Conservation (phyloP, 1,140 invertebrate species). For the Pachypeltis micranthus region DNA sequence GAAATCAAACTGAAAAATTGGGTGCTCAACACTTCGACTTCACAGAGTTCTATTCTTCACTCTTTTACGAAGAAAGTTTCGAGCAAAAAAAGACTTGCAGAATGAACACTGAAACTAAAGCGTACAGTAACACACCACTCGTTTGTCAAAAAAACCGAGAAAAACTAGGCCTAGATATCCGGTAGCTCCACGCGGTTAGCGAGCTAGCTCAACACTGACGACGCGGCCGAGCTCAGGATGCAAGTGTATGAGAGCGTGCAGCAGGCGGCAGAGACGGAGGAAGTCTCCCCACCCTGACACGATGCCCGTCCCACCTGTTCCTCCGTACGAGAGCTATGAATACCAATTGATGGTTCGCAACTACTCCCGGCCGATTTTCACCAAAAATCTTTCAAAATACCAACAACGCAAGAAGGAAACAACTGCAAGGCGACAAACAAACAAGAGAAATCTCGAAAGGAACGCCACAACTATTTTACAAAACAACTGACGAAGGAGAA, state of each 20-base stretch:
- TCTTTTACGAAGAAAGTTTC: background rate
- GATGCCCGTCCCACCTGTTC: conserved; percentile 1
- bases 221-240: background rate
- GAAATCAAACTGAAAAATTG: background rate
- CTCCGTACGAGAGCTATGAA: background rate
- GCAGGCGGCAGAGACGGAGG: too few relatives aligned
- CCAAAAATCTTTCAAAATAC: too few relatives aligned
- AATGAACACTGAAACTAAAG: background rate
- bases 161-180: too few relatives aligned
- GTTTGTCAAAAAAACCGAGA: background rate
- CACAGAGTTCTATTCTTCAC: too few relatives aligned
- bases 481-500: too few relatives aligned
- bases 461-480: too few relatives aligned
- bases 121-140: conserved; percentile 1
- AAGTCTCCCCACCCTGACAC: too few relatives aligned
- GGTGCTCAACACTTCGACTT: background rate
- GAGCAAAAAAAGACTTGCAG: background rate
- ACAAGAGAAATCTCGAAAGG: too few relatives aligned
- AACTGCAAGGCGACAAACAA: too few relatives aligned
- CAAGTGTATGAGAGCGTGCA: background rate
- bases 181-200: background rate
- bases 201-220: conserved; percentile 7
- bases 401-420: too few relatives aligned
- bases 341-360: too few relatives aligned
- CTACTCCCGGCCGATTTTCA: too few relatives aligned